Conservation (phyloP, 2,113 vertebrate species). For the Quiscalus mexicanus region DNA sequence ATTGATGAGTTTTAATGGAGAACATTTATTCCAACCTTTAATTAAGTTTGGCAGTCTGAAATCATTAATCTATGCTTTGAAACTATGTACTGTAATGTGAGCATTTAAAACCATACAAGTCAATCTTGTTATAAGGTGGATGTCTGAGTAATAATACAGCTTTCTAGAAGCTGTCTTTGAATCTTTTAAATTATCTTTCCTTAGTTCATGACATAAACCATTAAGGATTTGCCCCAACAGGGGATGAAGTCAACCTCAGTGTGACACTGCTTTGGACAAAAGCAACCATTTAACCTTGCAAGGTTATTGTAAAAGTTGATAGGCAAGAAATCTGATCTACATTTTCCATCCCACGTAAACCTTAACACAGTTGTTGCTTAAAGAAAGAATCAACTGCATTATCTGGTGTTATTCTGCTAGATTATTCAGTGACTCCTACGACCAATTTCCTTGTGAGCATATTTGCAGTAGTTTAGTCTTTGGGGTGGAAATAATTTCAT, state of each 20-base stretch:
- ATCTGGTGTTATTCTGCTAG: not conserved
- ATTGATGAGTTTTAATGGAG: conserved; percentile 59
- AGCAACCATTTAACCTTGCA: not conserved
- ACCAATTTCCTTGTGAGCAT: not conserved
- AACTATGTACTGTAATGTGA: not conserved
- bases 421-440: not conserved
- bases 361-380: not conserved
- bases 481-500: not conserved
- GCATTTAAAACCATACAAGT: conserved; percentile 41
- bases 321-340: not conserved
- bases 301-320: not conserved
- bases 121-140: not conserved
- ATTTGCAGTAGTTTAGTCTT: not conserved
- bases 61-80: conserved; percentile 48
- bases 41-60: conserved; percentile 68
- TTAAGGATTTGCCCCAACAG: not conserved
- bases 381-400: not conserved
- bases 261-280: not conserved
- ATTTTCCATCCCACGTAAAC: not conserved
- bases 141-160: not conserved
- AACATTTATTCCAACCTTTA: conserved; percentile 62
- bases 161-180: not conserved
- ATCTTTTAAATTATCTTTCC: not conserved
- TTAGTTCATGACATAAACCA: not conserved
- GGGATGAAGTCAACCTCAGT: not conserved